Evolutionary conservation across 2,888 invertebrate species (phyloP).

Genomic region (Ormyrus labotus): DNA sequence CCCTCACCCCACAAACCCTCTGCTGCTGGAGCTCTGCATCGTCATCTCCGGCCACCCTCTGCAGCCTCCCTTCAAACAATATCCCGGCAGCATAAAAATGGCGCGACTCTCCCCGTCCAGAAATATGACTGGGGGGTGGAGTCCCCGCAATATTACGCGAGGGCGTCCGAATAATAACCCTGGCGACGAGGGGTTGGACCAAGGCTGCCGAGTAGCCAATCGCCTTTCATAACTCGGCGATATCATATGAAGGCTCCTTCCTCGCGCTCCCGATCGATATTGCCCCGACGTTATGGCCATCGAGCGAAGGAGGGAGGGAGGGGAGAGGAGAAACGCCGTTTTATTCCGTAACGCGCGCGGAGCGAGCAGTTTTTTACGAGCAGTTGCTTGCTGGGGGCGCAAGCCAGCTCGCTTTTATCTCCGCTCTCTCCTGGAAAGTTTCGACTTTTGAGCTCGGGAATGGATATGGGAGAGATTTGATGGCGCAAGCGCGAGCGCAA

Average conservation of each 20-base stretch:
- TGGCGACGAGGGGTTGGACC: conserved; percentile 25
- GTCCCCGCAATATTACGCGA: conserved; percentile 17
- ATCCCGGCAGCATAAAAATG: conserved; percentile 28
- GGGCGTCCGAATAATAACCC: conserved; percentile 19
- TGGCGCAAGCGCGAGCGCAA: too few species aligned
- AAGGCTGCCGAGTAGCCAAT: neutral
- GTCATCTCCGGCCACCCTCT: neutral
- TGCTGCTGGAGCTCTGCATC: neutral
- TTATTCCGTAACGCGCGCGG: conserved; percentile 1
- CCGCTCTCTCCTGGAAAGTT: neutral
- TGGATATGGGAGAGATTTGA: neutral
- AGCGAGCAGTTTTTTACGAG: neutral
- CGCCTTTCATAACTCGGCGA: conserved; percentile 14
- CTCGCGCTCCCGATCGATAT: conserved; percentile 15
- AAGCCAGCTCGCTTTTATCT: neutral
- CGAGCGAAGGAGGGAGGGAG: neutral
- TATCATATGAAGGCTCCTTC: too few species aligned
- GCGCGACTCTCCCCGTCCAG: neutral
- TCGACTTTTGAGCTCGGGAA: neutral
- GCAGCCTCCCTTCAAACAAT: neutral
- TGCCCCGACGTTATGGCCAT: conserved; percentile 21
- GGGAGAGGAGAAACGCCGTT: neutral
- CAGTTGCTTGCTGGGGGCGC: neutral
- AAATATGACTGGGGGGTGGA: conserved; percentile 47
- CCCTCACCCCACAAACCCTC: neutral